Evolutionary conservation across 2,113 vertebrate species (phyloP).

Genomic region (Microcebus jonahi): DNA sequence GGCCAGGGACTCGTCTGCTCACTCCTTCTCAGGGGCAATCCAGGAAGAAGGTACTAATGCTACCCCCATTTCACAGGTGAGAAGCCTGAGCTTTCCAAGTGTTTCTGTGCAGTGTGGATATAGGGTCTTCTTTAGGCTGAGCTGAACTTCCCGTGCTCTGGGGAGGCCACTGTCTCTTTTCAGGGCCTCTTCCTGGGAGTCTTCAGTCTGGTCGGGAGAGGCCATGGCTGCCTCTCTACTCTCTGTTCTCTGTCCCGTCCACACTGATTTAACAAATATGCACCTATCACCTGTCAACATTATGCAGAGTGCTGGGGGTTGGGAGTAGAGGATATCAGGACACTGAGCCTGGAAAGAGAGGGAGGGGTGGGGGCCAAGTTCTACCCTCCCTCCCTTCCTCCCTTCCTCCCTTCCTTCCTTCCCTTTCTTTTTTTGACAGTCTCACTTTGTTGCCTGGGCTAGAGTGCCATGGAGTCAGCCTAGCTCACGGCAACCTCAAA

Average conservation of each 20-base stretch:
- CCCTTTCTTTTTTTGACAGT: too few relatives aligned
- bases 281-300: neutral
- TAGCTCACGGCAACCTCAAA: too few relatives aligned
- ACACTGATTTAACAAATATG: neutral
- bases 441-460: too few relatives aligned
- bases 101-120: neutral
- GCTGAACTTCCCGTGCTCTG: neutral
- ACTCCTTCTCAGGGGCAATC: neutral
- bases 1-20: rapidly evolving
- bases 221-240: neutral
- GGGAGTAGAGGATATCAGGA: too few relatives aligned
- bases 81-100: neutral
- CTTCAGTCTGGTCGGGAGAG: neutral
- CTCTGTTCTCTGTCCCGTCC: neutral
- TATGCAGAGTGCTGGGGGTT: too few relatives aligned
- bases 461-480: too few relatives aligned
- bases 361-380: too few relatives aligned
- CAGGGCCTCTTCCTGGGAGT: neutral
- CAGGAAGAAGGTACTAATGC: neutral
- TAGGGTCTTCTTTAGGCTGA: neutral
- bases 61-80: neutral
- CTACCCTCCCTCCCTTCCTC: too few relatives aligned
- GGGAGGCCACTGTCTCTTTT: neutral
- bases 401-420: too few relatives aligned
- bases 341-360: too few relatives aligned